Base-by-base conservation (phyloP, 2,888 invertebrate species). In the Venusia cambrica region DNA sequence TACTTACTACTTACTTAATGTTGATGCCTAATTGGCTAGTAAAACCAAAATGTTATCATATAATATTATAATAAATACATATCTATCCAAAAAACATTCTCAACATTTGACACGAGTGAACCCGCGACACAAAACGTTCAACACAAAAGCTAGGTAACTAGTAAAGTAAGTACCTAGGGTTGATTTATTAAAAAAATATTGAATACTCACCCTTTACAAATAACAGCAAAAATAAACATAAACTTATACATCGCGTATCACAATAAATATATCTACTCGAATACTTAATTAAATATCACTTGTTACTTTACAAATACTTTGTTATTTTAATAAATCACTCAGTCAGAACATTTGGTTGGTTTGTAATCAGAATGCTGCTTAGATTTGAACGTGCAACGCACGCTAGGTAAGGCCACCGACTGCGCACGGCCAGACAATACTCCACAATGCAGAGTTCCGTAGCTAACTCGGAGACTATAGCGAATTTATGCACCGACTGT, bases 131-230 rank as follows among this genome's bases (percentile, higher is more conserved):
- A n/a, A n/a, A n/a, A n/a, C n/a, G n/a, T n/a, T n/a, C n/a, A n/a
- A n/a, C n/a, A n/a, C n/a, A n/a, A n/a, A n/a, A n/a, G n/a, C n/a
- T n/a, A n/a, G n/a, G n/a, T n/a, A n/a, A n/a, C n/a, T n/a, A n/a
- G n/a, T n/a, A n/a, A n/a, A n/a, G n/a, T n/a, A n/a, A n/a, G n/a
- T n/a, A n/a, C n/a, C 2, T 2, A 17, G n/a, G 6, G 18, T 18
- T 8, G 10, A 4, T 20, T 2, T 21, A 12, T 6, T 21, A 5
- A 12, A n/a, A n/a, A n/a, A n/a, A n/a, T n/a, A n/a, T 12, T 6
- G 6, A 2, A n/a, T 5, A 45, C 51, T 47, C 22, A 51, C 51
- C 51, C 49, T 15, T 33, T 45, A 35, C 38, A 39, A 27, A 47
- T 29, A 41, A 45, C 43, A 28, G 39, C 45, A 31, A 44, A 22